phyloP scores from a whole-genome alignment of 2,113 vertebrate species.

The Scophthalmus maximus region DNA sequence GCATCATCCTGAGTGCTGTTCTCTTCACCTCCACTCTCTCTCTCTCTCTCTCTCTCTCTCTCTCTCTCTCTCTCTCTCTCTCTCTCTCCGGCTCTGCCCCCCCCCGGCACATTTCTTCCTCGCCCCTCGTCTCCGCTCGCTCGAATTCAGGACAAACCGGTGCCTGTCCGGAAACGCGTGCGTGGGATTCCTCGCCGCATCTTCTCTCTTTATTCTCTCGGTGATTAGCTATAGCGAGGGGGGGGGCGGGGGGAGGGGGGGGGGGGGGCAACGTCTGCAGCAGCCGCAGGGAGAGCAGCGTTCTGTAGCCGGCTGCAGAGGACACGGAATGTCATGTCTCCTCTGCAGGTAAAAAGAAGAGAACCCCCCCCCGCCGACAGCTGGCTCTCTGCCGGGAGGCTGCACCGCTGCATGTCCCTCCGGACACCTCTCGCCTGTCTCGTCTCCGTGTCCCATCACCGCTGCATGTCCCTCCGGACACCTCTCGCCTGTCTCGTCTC shows the following conservation, averaged over 20 bases:
- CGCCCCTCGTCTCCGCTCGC: conserved; percentile 43
- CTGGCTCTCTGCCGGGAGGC: conserved; percentile 48
- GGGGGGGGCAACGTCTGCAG: too few species aligned
- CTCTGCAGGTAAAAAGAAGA: conserved; percentile 81
- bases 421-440: conserved; percentile 22
- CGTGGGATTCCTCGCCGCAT: conserved; percentile 70
- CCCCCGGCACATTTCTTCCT: conserved; percentile 28
- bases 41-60: not conserved
- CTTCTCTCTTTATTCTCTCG: conserved; percentile 51
- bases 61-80: not conserved
- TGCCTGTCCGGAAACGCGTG: conserved; percentile 67
- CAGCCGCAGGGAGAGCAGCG: conserved; percentile 76
- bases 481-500: not conserved
- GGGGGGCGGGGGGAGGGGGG: too few species aligned
- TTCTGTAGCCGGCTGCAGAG: conserved; percentile 79
- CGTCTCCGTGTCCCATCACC: conserved; percentile 29
- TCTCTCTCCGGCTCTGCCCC: conserved; percentile 29
- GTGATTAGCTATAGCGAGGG: conserved; percentile 53
- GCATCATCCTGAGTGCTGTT: conserved; percentile 29
- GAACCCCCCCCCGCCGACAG: too few species aligned
- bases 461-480: conserved; percentile 5
- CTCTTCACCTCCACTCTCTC: conserved; percentile 43
- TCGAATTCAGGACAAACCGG: conserved; percentile 52
- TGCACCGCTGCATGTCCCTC: conserved; percentile 43
- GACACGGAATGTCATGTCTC: conserved; percentile 85